Conservation (phyloP, 2,888 invertebrate genomes). For the Synanthedon formicaeformis region DNA sequence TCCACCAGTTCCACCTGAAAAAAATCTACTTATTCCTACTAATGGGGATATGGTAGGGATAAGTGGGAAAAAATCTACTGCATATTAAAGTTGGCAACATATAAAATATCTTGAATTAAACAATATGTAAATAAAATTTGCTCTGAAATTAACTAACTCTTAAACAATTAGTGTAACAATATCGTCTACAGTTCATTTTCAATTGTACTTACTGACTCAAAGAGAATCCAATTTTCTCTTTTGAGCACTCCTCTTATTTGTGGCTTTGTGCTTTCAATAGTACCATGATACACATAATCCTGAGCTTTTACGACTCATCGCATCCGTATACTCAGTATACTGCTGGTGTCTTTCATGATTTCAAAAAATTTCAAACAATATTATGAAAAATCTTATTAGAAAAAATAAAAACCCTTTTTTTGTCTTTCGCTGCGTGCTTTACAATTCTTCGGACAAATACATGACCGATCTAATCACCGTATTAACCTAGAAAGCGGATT, state of each 20-base stretch:
- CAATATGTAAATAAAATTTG: no score
- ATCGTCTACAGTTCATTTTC: slow-evolving; percentile 7
- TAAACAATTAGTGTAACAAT: neutral
- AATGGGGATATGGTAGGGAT: no score
- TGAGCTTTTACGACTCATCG: neutral
- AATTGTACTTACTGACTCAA: slow-evolving; percentile 21
- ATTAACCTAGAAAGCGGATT: no score
- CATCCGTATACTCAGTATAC: neutral
- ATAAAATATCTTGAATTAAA: no score
- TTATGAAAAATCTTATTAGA: neutral
- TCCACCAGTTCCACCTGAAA: no score
- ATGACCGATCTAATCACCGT: no score
- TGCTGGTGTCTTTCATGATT: neutral
- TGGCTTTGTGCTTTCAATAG: slow-evolving; percentile 29
- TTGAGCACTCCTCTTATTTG: slow-evolving; percentile 25
- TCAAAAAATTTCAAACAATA: neutral
- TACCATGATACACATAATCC: slow-evolving; percentile 25
- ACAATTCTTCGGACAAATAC: no score
- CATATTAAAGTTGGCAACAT: no score
- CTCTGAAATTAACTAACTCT: neutral
- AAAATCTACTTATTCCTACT: no score
- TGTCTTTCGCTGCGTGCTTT: no score
- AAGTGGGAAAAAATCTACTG: no score
- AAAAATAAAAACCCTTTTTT: no score
- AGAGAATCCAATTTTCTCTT: slow-evolving; percentile 38